These are phyloP conservation scores for Aphodius granarius DNA, from an alignment of 2,888 invertebrate species.

Conservation along the genomic window DNA sequence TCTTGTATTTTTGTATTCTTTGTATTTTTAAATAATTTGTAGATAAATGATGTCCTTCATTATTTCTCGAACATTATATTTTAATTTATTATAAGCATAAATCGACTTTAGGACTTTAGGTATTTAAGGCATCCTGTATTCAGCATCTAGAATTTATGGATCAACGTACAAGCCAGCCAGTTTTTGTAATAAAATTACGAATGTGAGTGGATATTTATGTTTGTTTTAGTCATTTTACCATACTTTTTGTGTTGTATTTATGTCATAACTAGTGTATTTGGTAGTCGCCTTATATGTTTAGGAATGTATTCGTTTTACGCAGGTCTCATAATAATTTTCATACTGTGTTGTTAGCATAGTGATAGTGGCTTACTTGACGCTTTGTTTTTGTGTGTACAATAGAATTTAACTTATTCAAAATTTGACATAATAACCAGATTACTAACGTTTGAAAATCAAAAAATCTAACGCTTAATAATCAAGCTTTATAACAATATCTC, in stretches of 20 bases:
- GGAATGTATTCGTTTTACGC: neutral
- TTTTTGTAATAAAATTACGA: neutral
- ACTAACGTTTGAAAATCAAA: neutral
- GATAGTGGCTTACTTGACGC: too few relatives aligned
- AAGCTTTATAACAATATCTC: neutral
- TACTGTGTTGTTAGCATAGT: neutral
- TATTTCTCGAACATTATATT: too few relatives aligned
- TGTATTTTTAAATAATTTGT: too few relatives aligned
- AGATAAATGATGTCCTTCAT: too few relatives aligned
- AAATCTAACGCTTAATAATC: neutral
- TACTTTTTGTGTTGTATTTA: neutral
- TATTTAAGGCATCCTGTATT: neutral
- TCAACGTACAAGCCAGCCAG: neutral
- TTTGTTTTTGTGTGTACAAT: neutral
- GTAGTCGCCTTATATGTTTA: neutral
- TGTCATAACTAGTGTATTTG: neutral
- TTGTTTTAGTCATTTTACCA: neutral
- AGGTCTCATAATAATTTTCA: neutral
- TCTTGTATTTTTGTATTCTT: too few relatives aligned
- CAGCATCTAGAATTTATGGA: neutral
- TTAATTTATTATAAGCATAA: neutral
- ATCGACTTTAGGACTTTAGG: neutral
- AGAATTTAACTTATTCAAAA: neutral
- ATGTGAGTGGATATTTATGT: neutral
- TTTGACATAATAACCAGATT: neutral